A percentile compares a stretch with the other conserved stretches of the same genome.
These are phyloP conservation scores for Porites rus DNA, from an alignment of 92 coral and sea anemone genomes.

Conservation along the genomic window DNA sequence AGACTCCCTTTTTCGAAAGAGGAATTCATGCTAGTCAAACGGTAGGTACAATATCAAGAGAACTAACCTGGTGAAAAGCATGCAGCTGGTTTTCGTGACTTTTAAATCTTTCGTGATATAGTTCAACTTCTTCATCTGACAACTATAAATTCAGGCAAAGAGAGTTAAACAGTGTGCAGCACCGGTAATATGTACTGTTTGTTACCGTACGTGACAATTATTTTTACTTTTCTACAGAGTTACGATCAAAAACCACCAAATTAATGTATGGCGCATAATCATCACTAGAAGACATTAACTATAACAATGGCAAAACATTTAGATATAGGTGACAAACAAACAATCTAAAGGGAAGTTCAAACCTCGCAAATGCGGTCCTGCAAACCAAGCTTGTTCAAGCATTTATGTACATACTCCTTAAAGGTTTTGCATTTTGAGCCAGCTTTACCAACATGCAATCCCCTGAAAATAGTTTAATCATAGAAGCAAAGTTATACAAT, in stretches of 20 bases:
- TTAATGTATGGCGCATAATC: too few species aligned
- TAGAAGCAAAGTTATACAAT: too few species aligned
- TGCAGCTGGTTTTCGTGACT: constrained; percentile 54
- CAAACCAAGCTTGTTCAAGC: constrained; percentile 67
- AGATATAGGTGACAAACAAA: too few species aligned
- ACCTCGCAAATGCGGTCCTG: constrained; percentile 32
- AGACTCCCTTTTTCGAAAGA: too few species aligned
- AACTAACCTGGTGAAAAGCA: constrained; percentile 79
- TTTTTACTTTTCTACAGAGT: too few species aligned
- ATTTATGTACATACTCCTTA: constrained; percentile 69
- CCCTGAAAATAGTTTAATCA: constrained; percentile 37
- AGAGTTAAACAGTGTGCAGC: not conserved
- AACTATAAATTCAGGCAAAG: constrained; percentile 20
- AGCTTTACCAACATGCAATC: constrained; percentile 83
- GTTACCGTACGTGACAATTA: too few species aligned
- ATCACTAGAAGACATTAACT: too few species aligned
- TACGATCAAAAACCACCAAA: too few species aligned
- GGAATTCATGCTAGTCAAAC: not conserved
- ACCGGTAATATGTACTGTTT: too few species aligned
- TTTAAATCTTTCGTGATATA: constrained; percentile 61
- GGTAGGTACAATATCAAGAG: too few species aligned
- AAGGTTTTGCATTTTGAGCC: constrained; percentile 85
- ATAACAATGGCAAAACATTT: too few species aligned
- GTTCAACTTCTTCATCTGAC: constrained; percentile 69
- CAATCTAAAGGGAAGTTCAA: not conserved